Evolutionary conservation across 2,113 vertebrate species (phyloP).

Genomic region (Hydrochoerus hydrochaeris): DNA sequence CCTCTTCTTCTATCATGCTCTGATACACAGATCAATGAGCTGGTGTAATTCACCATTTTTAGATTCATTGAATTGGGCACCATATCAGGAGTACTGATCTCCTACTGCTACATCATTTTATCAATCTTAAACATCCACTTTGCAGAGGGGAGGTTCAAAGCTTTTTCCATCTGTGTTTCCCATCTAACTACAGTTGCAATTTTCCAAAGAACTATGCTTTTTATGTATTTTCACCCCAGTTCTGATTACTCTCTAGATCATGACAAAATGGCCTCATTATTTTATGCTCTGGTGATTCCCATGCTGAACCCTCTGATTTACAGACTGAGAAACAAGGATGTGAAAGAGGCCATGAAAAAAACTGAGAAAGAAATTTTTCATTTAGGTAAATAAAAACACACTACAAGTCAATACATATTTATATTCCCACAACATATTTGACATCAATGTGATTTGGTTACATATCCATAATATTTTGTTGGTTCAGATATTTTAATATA

Average conservation of each 20-base stretch:
- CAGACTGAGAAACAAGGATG: neutral
- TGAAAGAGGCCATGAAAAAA: neutral
- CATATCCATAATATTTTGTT: neutral
- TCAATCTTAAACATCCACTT: conserved; percentile 11
- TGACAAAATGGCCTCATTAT: neutral
- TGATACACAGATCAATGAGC: neutral
- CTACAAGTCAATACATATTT: neutral
- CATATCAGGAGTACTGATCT: conserved; percentile 29
- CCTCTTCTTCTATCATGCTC: neutral
- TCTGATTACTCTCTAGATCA: neutral
- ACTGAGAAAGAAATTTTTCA: neutral
- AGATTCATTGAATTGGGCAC: conserved; percentile 27
- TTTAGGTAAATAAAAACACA: neutral
- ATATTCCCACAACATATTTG: neutral
- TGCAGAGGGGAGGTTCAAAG: neutral
- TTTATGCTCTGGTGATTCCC: neutral
- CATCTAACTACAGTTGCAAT: conserved; percentile 30
- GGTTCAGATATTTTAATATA: neutral
- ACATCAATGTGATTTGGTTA: neutral
- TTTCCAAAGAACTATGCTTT: conserved; percentile 40
- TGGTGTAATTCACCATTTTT: neutral
- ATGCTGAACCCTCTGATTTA: neutral
- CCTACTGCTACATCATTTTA: conserved; percentile 27
- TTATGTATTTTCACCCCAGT: conserved; percentile 18
- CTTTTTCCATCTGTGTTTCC: conserved; percentile 18